These are phyloP conservation scores for Styela clava DNA, from an alignment of 23 tunicate genomes.

Conservation along the genomic window DNA sequence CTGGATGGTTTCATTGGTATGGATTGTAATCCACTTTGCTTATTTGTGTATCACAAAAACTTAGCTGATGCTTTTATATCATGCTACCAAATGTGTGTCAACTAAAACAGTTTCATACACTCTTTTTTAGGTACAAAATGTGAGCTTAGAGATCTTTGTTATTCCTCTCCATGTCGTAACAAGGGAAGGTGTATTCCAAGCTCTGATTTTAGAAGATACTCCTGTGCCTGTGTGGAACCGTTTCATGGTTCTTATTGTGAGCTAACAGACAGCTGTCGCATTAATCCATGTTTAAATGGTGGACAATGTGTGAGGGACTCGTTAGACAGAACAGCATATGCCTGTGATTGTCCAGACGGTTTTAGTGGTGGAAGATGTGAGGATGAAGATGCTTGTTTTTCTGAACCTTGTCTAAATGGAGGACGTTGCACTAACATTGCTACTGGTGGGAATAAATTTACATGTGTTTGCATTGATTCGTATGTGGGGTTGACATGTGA, in stretches of 20 bases:
- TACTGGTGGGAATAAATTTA: constrained; percentile 10
- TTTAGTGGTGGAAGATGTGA: constrained; percentile 42
- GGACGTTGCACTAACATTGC: constrained; percentile 36
- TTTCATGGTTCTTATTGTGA: constrained; percentile 16
- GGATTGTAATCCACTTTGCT: no score
- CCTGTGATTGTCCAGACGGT: constrained; percentile 23
- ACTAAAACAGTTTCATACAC: no score
- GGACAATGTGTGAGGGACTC: constrained; percentile 13
- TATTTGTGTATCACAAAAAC: no score
- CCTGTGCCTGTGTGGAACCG: constrained; percentile 8
- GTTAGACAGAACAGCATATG: background rate
- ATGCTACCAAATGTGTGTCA: no score
- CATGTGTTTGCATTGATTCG: constrained; percentile 37
- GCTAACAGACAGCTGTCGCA: background rate
- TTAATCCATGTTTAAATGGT: constrained; percentile 17
- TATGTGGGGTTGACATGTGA: constrained; percentile 60
- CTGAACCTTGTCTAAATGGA: constrained; percentile 60
- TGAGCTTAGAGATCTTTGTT: constrained; percentile 55
- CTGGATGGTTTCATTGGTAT: no score
- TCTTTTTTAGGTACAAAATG: constrained; percentile 49
- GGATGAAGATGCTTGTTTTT: constrained; percentile 33
- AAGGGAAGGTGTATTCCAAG: constrained; percentile 41
- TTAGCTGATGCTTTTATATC: no score
- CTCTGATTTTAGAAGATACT: background rate
- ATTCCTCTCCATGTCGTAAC: constrained; percentile 60